Evolutionary conservation across 2,888 invertebrate genomes (phyloP).

Genomic region (Gibbula magus): DNA sequence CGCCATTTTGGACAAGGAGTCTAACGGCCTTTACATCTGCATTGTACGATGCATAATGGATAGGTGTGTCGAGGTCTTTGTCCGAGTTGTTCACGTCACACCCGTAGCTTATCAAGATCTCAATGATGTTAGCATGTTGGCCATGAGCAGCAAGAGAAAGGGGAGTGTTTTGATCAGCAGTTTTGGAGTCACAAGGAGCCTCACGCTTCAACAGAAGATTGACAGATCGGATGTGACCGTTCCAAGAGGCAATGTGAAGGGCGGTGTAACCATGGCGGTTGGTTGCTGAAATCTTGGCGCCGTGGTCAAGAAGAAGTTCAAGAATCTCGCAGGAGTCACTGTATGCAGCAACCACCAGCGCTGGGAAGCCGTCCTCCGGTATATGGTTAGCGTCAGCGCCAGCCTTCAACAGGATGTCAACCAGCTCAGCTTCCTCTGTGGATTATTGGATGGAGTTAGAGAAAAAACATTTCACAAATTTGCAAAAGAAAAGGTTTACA

Average conservation of each 20-base stretch:
- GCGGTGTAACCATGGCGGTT: conserved; percentile 61
- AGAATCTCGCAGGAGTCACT: conserved; percentile 51
- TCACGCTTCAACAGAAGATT: conserved; percentile 52
- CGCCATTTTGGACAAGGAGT: conserved; percentile 59
- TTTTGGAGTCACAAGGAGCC: conserved; percentile 53
- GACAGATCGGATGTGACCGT: conserved; percentile 55
- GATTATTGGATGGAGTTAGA: conserved; percentile 5
- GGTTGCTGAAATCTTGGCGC: conserved; percentile 47
- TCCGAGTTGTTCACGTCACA: conserved; percentile 67
- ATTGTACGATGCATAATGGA: conserved; percentile 67
- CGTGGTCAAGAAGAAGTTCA: conserved; percentile 50
- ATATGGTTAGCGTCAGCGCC: conserved; percentile 54
- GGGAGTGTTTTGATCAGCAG: conserved; percentile 64
- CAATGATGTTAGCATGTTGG: conserved; percentile 44
- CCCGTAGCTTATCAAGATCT: conserved; percentile 55
- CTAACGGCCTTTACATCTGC: conserved; percentile 54
- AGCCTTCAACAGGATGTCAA: conserved; percentile 52
- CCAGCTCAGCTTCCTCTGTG: conserved; percentile 50
- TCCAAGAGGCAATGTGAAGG: conserved; percentile 69
- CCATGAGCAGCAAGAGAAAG: conserved; percentile 68
- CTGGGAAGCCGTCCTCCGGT: conserved; percentile 47
- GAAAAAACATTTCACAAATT: neutral
- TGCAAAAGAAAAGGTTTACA: neutral
- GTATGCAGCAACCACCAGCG: conserved; percentile 60
- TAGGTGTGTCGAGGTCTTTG: conserved; percentile 66